Percentiles rank a stretch among this genome's conserved stretches.
Conservation (phyloP, 2,113 vertebrate species). For the Nicator chloris region DNA sequence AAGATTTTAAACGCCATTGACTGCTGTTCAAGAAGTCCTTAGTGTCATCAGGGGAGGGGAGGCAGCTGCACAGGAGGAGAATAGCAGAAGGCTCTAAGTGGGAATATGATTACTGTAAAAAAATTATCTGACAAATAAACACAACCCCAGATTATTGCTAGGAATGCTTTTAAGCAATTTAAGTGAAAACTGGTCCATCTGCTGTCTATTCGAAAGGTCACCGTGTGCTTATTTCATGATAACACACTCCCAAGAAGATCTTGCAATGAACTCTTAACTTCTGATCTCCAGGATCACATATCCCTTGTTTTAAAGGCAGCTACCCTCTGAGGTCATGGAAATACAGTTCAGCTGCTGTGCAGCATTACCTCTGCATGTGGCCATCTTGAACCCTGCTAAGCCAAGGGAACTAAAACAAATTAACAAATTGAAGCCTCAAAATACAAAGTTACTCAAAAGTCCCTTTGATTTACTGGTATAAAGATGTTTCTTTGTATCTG, state of each 20-base stretch:
- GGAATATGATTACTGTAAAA: neutral
- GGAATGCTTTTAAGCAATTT: constrained; percentile 4
- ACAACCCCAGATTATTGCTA: neutral
- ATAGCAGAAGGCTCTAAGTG: neutral
- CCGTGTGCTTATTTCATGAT: neutral
- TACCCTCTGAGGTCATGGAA: constrained; percentile 6
- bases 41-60: neutral
- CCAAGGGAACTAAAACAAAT: neutral
- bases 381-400: constrained; percentile 28
- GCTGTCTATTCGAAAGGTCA: neutral
- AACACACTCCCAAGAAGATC: neutral
- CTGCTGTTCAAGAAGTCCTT: neutral
- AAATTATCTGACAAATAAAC: constrained; percentile 1
- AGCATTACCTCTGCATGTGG: neutral
- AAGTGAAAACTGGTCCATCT: neutral
- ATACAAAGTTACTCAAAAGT: neutral
- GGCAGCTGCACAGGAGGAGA: neutral
- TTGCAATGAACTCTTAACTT: constrained; percentile 7
- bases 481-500: neutral
- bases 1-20: constrained; percentile 1
- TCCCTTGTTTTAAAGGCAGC: neutral
- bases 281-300: neutral
- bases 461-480: neutral
- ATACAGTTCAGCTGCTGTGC: neutral
- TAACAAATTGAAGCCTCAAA: neutral